phyloP scores from a whole-genome alignment of 2,113 vertebrate species.

The Tragelaphus scriptus region DNA sequence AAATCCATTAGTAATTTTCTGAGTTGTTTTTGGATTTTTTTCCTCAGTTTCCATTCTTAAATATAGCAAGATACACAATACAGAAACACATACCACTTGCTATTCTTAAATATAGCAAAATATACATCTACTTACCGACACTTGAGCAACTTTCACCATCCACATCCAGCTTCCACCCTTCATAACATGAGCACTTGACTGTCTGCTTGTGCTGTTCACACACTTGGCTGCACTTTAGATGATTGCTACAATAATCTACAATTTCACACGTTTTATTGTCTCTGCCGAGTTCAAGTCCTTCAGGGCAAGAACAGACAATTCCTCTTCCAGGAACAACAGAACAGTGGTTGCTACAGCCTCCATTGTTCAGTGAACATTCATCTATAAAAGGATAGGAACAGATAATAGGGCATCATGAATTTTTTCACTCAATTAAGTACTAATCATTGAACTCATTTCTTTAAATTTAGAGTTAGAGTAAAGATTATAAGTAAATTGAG shows the following conservation, averaged over 20 bases:
- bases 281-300: slow-evolving; percentile 85
- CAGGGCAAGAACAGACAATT: slow-evolving; percentile 93
- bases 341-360: slow-evolving; percentile 97
- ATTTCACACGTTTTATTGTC: slow-evolving; percentile 95
- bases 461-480: neutral
- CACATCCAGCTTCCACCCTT: slow-evolving; percentile 90
- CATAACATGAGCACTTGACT: slow-evolving; percentile 97
- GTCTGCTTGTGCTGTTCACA: slow-evolving; percentile 95
- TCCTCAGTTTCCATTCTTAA: neutral
- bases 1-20: neutral
- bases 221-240: slow-evolving; percentile 95
- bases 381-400: slow-evolving; percentile 77
- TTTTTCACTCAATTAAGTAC: neutral
- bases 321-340: slow-evolving; percentile 92
- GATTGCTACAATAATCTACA: slow-evolving; percentile 92
- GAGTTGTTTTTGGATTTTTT: neutral
- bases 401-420: neutral
- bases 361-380: slow-evolving; percentile 92
- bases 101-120: neutral
- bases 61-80: neutral
- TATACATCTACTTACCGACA: slow-evolving; percentile 82
- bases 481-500: neutral
- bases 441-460: neutral
- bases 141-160: slow-evolving; percentile 94
- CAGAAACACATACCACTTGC: neutral